Conservation (phyloP, 2,888 invertebrate genomes). For the Pyralis farinalis region DNA sequence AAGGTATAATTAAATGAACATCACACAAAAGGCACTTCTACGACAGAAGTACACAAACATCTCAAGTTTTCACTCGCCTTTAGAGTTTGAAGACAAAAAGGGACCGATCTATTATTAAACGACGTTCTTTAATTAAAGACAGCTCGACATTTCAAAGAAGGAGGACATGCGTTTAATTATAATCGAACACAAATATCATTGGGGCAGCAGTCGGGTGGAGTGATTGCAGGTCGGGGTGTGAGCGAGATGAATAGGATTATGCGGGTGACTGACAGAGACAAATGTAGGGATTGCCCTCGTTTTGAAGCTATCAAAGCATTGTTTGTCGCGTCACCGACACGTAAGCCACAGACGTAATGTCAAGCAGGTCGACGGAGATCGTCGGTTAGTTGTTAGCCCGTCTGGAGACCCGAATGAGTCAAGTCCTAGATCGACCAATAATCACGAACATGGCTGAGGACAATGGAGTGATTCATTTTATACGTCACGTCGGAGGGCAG, state of each 20-base stretch:
- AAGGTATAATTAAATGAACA: conserved; percentile 6
- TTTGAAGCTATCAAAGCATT: conserved; percentile 65
- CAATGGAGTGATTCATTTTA: conserved; percentile 11
- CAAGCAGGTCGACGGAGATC: conserved; percentile 31
- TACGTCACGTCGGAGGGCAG: conserved; percentile 9
- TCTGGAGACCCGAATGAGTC: conserved; percentile 40
- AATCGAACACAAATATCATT: conserved; percentile 79
- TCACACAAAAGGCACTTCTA: conserved; percentile 4
- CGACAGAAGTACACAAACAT: conserved; percentile 15
- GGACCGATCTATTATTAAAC: conserved; percentile 61
- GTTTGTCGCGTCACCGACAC: conserved; percentile 48
- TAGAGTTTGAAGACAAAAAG: conserved; percentile 43
- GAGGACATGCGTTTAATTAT: conserved; percentile 76
- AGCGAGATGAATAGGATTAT: conserved; percentile 40
- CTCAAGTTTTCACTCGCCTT: conserved; percentile 27
- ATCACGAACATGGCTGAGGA: not conserved
- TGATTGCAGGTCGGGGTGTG: conserved; percentile 55
- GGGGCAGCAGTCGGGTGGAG: conserved; percentile 60
- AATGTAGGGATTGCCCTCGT: conserved; percentile 66
- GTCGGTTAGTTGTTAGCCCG: conserved; percentile 40
- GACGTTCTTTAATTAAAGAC: conserved; percentile 70
- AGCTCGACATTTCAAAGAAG: conserved; percentile 78
- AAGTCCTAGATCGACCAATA: conserved; percentile 12
- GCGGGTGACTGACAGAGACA: conserved; percentile 53
- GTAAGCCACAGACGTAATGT: conserved; percentile 32